Base-by-base conservation (phyloP, 2,888 invertebrate genomes). In the Rhamphomyia laevipes region DNA sequence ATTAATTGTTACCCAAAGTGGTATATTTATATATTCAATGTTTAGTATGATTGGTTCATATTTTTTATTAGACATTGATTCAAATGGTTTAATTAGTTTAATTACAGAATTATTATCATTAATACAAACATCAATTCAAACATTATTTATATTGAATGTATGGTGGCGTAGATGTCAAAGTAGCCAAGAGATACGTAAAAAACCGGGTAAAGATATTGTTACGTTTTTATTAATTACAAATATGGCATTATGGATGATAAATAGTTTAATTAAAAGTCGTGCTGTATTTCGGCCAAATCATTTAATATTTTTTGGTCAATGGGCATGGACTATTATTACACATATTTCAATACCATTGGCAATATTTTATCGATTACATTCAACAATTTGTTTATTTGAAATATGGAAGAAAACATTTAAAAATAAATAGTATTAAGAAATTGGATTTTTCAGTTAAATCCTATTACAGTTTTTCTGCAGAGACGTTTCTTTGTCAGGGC, bases 381-480 rank as follows among this genome's bases (percentile, higher is more conserved):
- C 90, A 3, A 89, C 91, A 1, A 91, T 92, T 58, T 92, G 91
- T 66, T 76, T 92, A 16, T 91, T 90, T 61, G 91, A 91, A 67
- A 86, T 93, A 50, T 93, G 92, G 92, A 92, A 90, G 66, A 80
- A 84, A 54, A 83, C 88, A 45, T 93, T 89, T 70, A 91, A 91
- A 63, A 79, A 80, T 56, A 80, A 81, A 49, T 48, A n/a, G n/a
- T n/a, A n/a, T n/a, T n/a, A n/a, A n/a, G n/a, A n/a, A n/a, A n/a
- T n/a, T n/a, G n/a, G n/a, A n/a, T n/a, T n/a, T n/a, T n/a, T n/a
- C n/a, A n/a, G n/a, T n/a, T n/a, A n/a, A n/a, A n/a, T n/a, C n/a
- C n/a, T n/a, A n/a, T n/a, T n/a, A n/a, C n/a, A n/a, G n/a, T n/a
- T n/a, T n/a, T n/a, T n/a, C n/a, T n/a, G n/a, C n/a, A n/a, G n/a